These are phyloP conservation scores for Leucophenga varia DNA, from an alignment of 1,140 invertebrate species.

Conservation along the genomic window DNA sequence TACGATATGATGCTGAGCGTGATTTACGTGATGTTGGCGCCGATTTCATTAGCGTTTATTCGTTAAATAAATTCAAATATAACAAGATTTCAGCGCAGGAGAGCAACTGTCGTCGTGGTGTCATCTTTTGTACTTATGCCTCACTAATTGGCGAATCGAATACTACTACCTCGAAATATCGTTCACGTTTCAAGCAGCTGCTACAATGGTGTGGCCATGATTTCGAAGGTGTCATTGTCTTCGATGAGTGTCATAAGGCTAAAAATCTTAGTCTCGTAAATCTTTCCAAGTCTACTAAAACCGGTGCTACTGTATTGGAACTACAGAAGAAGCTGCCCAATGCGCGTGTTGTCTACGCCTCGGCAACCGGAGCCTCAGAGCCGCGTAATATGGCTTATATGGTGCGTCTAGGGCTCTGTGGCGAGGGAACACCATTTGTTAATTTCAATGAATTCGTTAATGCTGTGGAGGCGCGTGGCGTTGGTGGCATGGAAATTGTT, in stretches of 20 bases:
- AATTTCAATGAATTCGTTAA: conserved; percentile 95
- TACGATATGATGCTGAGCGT: conserved; percentile 96
- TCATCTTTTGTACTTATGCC: conserved; percentile 97
- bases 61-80: conserved; percentile 93
- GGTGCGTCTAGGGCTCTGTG: conserved; percentile 98
- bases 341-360: conserved; percentile 95
- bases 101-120: conserved; percentile 93
- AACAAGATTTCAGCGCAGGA: conserved; percentile 89
- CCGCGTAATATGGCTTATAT: conserved; percentile 99
- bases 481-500: conserved; percentile 99
- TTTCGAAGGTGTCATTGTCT: conserved; percentile 93
- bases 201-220: conserved; percentile 95
- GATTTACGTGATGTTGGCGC: conserved; percentile 96
- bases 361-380: conserved; percentile 96
- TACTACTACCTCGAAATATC: conserved; percentile 83
- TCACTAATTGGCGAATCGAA: conserved; percentile 97
- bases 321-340: conserved; percentile 92
- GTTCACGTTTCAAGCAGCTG: conserved; percentile 89
- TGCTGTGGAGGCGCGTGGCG: conserved; percentile 94
- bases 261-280: conserved; percentile 96
- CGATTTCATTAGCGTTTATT: conserved; percentile 80
- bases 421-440: conserved; percentile 89
- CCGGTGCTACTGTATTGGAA: conserved; percentile 88
- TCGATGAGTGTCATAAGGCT: conserved; percentile 99
- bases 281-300: conserved; percentile 88